Percentiles rank a stretch among this genome's conserved stretches.
These are phyloP conservation scores for Planiliza haematocheilus DNA, from an alignment of 2,113 vertebrate species.

Conservation along the genomic window DNA sequence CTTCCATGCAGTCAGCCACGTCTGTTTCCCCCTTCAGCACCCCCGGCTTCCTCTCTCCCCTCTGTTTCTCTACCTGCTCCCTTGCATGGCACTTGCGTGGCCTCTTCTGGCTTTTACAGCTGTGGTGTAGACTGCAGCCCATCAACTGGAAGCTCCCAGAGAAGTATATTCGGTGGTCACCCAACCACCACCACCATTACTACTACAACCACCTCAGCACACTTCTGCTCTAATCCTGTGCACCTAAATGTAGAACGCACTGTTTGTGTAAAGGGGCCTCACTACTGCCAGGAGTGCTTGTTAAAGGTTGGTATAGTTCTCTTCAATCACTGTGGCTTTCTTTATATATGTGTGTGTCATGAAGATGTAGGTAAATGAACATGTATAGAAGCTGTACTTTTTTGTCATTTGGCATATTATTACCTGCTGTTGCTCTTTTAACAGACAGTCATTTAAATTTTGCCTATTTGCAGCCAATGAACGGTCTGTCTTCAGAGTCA, in stretches of 20 bases:
- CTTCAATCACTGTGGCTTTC: constrained; percentile 22
- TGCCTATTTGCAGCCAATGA: constrained; percentile 82
- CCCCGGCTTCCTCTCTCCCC: constrained; percentile 60
- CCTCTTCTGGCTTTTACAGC: constrained; percentile 87
- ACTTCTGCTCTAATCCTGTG: constrained; percentile 90
- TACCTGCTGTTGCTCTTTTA: not conserved
- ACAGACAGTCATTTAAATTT: not conserved
- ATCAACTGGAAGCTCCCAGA: constrained; percentile 85
- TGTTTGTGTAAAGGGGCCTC: constrained; percentile 90
- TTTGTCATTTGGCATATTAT: not conserved
- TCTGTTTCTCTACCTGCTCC: constrained; percentile 48
- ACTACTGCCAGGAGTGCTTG: constrained; percentile 92
- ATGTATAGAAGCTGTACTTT: not conserved
- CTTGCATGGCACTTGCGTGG: constrained; percentile 67
- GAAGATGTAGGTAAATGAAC: not conserved
- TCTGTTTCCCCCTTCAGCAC: constrained; percentile 53
- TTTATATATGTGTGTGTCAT: constrained; percentile 18
- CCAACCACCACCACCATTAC: constrained; percentile 75
- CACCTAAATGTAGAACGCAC: constrained; percentile 90
- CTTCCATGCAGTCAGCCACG: constrained; percentile 66
- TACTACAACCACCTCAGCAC: constrained; percentile 83
- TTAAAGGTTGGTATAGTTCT: constrained; percentile 91
- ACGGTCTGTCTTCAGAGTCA: constrained; percentile 84
- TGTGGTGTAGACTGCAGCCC: constrained; percentile 86
- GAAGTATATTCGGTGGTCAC: constrained; percentile 81